These are phyloP conservation scores for Homalodisca vitripennis DNA, from an alignment of 1,140 invertebrate genomes.

Conservation along the genomic window DNA sequence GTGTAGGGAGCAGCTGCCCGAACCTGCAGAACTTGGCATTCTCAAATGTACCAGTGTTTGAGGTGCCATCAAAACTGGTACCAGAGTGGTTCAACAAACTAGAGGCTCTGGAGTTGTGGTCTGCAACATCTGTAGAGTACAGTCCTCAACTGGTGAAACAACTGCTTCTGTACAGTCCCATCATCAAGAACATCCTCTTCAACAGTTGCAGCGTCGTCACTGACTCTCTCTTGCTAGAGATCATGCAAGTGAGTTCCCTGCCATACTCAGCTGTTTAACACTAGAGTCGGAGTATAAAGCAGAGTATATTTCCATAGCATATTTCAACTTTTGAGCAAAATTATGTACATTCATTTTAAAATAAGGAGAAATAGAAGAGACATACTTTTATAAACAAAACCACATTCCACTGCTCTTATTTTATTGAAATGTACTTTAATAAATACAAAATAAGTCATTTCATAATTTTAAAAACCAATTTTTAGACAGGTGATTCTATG, in stretches of 20 bases:
- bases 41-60: constrained; percentile 41
- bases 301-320: too few relatives aligned
- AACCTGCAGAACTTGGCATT: constrained; percentile 45
- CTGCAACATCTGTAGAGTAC: constrained; percentile 39
- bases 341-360: too few relatives aligned
- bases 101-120: constrained; percentile 46
- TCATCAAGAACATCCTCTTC: constrained; percentile 45
- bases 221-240: constrained; percentile 40
- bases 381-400: too few relatives aligned
- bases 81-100: constrained; percentile 40
- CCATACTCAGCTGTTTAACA: too few relatives aligned
- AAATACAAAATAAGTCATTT: too few relatives aligned
- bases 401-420: too few relatives aligned
- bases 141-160: constrained; percentile 41
- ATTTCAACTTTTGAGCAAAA: too few relatives aligned
- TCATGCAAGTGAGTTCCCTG: constrained; percentile 44
- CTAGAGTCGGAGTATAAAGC: too few relatives aligned
- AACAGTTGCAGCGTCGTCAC: constrained; percentile 43
- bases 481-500: too few relatives aligned
- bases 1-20: constrained; percentile 43
- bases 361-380: too few relatives aligned
- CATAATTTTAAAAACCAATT: too few relatives aligned
- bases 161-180: constrained; percentile 38
- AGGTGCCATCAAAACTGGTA: constrained; percentile 33
- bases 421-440: too few relatives aligned